Base-by-base conservation (phyloP, 2,113 vertebrate species). In the Cynocephalus volans region DNA sequence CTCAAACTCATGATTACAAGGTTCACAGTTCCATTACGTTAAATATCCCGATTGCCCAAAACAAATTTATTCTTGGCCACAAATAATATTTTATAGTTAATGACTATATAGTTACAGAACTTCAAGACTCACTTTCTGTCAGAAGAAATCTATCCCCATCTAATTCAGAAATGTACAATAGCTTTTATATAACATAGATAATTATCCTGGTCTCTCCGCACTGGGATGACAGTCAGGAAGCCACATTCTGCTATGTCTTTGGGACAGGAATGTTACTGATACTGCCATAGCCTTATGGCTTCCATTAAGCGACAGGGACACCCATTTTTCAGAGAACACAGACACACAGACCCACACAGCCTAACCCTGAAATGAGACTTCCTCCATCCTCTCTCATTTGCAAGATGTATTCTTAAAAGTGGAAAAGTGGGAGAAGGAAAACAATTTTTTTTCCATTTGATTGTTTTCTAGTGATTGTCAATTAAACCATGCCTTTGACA, bases 281-380 rank as follows among this genome's bases (percentile, higher is more conserved):
- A 60, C 8, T 80, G 73, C n/a, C 11, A 58, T 26, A 41, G 26
- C 50, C 90, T 97, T 93, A 93, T 97, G 96, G 65, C 80, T 97
- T 97, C 88, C 76, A 96, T 97, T 97, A 90, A 97, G 96, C 88
- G 90, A 80, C 80, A 93, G 97, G 97, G 70, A 84, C 65, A 17
- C 65, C 79, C 56, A 91, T 91, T 70, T 94, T 19, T 23, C 88
- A 96, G 86, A 94, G 96, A 97, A 95, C 15, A 31, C 52, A 13
- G 52, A 95, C 60, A 67, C 8, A 13, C 36, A 69, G 19, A 77
- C 84, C 73, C 45, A 69, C 2, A 36, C 7, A 50, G 15, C 7
- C 33, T 56, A 15, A 75, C 58, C 8, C 24, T 18, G 8, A 69
- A 86, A 52, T 48, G 45, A 94, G 75, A 60, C 31, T 36, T 67